These are phyloP conservation scores for Conus canariensis DNA, from an alignment of 2,888 invertebrate genomes.

Conservation along the genomic window DNA sequence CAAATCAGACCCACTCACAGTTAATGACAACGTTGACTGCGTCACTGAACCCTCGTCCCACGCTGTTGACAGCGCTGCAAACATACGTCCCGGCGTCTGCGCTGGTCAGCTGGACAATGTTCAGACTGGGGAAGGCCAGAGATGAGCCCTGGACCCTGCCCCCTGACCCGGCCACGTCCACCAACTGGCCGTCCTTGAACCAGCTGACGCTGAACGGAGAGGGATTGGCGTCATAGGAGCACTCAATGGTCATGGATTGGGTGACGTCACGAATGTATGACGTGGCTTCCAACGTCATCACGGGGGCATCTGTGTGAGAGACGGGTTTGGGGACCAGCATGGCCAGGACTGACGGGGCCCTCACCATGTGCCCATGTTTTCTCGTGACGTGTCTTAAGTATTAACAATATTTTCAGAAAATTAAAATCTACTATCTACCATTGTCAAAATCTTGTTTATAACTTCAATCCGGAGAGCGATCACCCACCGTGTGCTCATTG, in stretches of 20 bases:
- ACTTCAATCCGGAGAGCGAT: too few species aligned
- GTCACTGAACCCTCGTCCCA: constrained; percentile 12
- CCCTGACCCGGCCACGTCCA: constrained; percentile 32
- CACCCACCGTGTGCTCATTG: too few species aligned
- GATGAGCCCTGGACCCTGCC: constrained; percentile 46
- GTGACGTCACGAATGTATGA: constrained; percentile 22
- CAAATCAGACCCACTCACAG: constrained; percentile 29
- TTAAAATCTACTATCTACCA: too few species aligned
- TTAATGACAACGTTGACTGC: constrained; percentile 10
- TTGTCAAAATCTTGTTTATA: too few species aligned
- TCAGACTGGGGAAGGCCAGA: constrained; percentile 42
- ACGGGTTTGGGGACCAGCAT: background rate
- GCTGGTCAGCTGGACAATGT: constrained; percentile 37
- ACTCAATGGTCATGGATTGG: constrained; percentile 16
- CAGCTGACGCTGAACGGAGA: constrained; percentile 22
- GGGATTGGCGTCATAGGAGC: constrained; percentile 38
- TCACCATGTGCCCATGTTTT: too few species aligned
- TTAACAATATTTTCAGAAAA: too few species aligned
- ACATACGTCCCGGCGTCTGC: constrained; percentile 50
- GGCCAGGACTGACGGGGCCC: too few species aligned
- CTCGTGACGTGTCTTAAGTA: too few species aligned
- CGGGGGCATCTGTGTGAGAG: constrained; percentile 36
- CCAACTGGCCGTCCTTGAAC: constrained; percentile 3
- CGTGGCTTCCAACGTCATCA: constrained; percentile 25
- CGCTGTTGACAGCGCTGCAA: constrained; percentile 48